Conservation (phyloP, 2,888 invertebrate genomes). For the Apoderus coryli region DNA sequence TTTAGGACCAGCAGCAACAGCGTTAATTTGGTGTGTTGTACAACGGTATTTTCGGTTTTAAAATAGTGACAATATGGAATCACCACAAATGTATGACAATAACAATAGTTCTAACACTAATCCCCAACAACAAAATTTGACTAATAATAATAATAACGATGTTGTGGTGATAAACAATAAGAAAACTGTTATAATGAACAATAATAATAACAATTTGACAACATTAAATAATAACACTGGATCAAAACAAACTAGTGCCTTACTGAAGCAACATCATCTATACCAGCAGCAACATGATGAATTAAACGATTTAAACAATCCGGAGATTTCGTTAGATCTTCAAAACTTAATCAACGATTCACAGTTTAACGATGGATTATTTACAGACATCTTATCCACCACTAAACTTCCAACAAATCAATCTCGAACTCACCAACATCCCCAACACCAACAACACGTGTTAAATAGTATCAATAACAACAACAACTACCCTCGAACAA, state of each 20-base stretch:
- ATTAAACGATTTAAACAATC: constrained; percentile 77
- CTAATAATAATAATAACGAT: constrained; percentile 39
- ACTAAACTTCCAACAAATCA: no score
- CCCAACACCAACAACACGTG: constrained; percentile 33
- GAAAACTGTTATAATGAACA: constrained; percentile 34
- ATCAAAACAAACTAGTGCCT: constrained; percentile 39
- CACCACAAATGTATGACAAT: constrained; percentile 77
- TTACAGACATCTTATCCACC: constrained; percentile 65
- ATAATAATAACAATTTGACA: constrained; percentile 34
- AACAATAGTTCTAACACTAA: no score
- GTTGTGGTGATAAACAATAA: constrained; percentile 44
- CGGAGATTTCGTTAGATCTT: constrained; percentile 83
- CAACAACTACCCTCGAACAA: constrained; percentile 46
- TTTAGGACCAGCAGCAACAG: constrained; percentile 12
- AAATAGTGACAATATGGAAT: constrained; percentile 52
- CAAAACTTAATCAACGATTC: constrained; percentile 84
- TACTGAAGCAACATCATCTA: constrained; percentile 53
- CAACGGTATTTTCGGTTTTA: no score
- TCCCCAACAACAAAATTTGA: constrained; percentile 41
- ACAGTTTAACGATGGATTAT: constrained; percentile 75
- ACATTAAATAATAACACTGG: constrained; percentile 34
- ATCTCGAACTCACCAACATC: constrained; percentile 32
- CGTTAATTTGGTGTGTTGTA: no score
- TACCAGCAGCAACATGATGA: constrained; percentile 62
- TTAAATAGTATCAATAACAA: constrained; percentile 25